Evolutionary conservation across 2,797 vertebrate species (phyloP), one percentile per base, ranked within the genome.

Genomic region (Tapera naevia): DNA sequence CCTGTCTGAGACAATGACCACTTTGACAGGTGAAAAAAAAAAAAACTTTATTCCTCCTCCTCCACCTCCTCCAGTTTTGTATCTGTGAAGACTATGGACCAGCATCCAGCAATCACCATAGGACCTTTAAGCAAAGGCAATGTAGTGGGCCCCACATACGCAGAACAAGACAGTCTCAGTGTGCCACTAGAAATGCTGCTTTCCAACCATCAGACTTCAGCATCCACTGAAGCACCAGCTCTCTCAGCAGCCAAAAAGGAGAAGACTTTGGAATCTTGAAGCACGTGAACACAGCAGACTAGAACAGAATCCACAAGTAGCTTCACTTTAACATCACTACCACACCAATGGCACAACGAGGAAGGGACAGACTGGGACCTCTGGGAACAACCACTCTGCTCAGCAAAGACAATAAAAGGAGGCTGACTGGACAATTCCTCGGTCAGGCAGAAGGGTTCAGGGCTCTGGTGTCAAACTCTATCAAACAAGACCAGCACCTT

Each of bases 211-310:
- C 88, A 74, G 86, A 28, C 61, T 67, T 70, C 87, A 90, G 89
- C 73, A 92, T 86, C 82, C 70, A 61, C 48, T 53, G 86, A 94
- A 93, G 89, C 78, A 85, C 46, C 94, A 93, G 89, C 83, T 94
- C 83, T 94, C 91, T 88, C 82, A 86, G 89, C 76, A 81, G 73
- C 45, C 89, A 80, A 94, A 93, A 94, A 85, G 79, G 62, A 94
- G 89, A 93, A 86, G 28, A 28, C 72, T 88, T 79, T 92, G 75
- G 70, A 92, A 89, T 93, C 85, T 89, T 0, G 1, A 86, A 83
- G 86, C 92, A 73, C 25, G 7, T 69, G 72, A 95, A 71, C 57
- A 51, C 54, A 71, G 81, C 54, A 56, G 88, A 79, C 84, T 71
- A 41, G 85, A 92, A 86, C 8, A 3, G 91, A 96, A 89, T 93